These are phyloP conservation scores for Artemia franciscana DNA, from an alignment of 1,140 invertebrate genomes.

Conservation along the genomic window DNA sequence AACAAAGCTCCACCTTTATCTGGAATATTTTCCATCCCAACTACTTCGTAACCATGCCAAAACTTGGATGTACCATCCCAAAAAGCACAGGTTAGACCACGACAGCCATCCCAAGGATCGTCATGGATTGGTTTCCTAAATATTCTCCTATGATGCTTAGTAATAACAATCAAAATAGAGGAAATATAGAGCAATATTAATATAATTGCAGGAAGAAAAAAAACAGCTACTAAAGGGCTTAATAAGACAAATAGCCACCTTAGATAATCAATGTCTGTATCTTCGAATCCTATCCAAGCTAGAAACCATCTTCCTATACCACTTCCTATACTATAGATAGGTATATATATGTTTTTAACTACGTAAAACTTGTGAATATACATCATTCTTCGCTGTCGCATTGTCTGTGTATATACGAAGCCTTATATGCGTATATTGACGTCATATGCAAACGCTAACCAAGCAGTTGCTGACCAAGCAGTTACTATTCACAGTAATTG, in stretches of 20 bases:
- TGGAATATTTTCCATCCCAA: conserved; percentile 79
- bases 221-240: conserved; percentile 36
- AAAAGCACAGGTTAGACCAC: conserved; percentile 57
- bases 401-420: no score
- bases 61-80: conserved; percentile 90
- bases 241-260: conserved; percentile 34
- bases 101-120: conserved; percentile 54
- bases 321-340: no score
- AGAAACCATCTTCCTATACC: no score
- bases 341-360: no score
- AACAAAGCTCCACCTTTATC: conserved; percentile 57
- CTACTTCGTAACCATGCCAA: conserved; percentile 86
- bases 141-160: conserved; percentile 46
- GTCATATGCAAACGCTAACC: no score
- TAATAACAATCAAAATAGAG: conserved; percentile 64
- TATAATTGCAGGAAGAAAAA: conserved; percentile 65
- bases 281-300: background rate
- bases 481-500: no score
- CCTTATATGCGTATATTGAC: no score
- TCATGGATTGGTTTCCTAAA: conserved; percentile 35
- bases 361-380: no score
- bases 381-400: no score
- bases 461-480: no score
- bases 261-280: conserved; percentile 28
- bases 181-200: conserved; percentile 60